Conservation (phyloP, 2,888 invertebrate genomes). For the Charanyca ferruginea region DNA sequence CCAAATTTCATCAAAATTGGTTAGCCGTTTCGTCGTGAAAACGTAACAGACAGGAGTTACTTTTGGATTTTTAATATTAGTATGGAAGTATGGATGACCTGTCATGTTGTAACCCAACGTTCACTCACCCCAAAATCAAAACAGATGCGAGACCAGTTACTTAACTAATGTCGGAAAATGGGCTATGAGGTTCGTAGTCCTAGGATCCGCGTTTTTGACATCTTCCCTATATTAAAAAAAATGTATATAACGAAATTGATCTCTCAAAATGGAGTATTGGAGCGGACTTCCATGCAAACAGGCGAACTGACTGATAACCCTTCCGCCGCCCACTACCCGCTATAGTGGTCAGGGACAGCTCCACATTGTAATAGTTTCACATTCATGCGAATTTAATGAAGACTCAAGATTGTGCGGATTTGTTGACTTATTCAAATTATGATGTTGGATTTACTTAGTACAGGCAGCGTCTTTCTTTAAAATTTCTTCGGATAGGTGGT, state of each 20-base stretch:
- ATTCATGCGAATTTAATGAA: constrained; percentile 43
- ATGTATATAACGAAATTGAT: constrained; percentile 40
- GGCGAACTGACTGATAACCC: constrained; percentile 38
- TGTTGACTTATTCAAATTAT: constrained; percentile 15
- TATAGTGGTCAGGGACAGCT: constrained; percentile 60
- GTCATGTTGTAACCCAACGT: too few species aligned
- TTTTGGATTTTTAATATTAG: too few species aligned
- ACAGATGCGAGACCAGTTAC: too few species aligned
- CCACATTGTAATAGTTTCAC: constrained; percentile 51
- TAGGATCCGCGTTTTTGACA: neutral
- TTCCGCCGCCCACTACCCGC: constrained; percentile 57
- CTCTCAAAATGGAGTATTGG: constrained; percentile 49
- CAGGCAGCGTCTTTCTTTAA: too few species aligned
- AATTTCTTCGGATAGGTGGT: too few species aligned
- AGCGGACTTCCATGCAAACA: constrained; percentile 61
- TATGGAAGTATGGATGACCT: too few species aligned
- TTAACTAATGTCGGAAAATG: too few species aligned
- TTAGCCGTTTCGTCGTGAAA: too few species aligned
- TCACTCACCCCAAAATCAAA: neutral
- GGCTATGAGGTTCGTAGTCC: neutral
- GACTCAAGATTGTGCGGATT: constrained; percentile 3
- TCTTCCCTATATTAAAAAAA: constrained; percentile 1
- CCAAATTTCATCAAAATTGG: too few species aligned
- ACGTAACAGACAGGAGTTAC: too few species aligned
- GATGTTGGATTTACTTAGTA: neutral